Evolutionary conservation across 2,113 vertebrate genomes (phyloP).

Genomic region (Ptyas mucosa): DNA sequence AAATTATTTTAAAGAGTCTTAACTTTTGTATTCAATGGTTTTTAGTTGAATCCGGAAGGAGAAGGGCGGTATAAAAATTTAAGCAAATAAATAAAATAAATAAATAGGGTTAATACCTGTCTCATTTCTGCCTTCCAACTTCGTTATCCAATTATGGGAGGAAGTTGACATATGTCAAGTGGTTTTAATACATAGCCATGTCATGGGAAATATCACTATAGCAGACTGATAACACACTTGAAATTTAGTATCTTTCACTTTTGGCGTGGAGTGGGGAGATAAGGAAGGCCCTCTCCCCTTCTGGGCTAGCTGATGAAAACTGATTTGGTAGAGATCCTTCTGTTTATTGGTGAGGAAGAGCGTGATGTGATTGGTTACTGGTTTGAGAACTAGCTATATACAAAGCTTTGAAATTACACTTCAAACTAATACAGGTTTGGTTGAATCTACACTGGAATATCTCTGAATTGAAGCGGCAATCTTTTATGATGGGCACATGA

Average conservation of each 20-base stretch:
- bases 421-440: neutral
- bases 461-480: neutral
- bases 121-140: neutral
- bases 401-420: neutral
- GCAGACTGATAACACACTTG: neutral
- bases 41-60: too few relatives aligned
- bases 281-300: neutral
- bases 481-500: neutral
- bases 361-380: neutral
- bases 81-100: too few relatives aligned
- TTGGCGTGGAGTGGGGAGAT: neutral
- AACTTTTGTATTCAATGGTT: too few relatives aligned
- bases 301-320: neutral
- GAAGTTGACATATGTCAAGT: neutral
- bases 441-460: neutral
- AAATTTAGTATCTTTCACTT: neutral
- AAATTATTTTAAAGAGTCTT: too few relatives aligned
- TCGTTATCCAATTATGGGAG: neutral
- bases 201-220: neutral
- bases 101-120: neutral
- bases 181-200: neutral
- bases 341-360: neutral
- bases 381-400: neutral
- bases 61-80: too few relatives aligned
- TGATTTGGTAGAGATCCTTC: neutral